These are phyloP conservation scores for Phenacoccus solenopsis DNA, from an alignment of 1,140 invertebrate genomes.

Conservation along the genomic window DNA sequence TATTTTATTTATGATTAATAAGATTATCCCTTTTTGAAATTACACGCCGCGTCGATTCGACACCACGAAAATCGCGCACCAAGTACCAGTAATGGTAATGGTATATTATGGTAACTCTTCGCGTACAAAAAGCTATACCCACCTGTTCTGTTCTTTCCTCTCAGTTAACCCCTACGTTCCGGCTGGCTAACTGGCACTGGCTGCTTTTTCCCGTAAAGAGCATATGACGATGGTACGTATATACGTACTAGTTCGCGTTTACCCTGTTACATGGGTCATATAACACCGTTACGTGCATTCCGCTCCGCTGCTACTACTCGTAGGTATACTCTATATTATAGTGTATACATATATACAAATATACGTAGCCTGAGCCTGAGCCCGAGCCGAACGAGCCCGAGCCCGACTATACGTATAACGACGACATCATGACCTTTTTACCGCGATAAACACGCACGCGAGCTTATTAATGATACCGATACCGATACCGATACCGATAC, in stretches of 20 bases:
- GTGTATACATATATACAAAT: no score
- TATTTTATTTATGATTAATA: not conserved
- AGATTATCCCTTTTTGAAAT: slow-evolving; percentile 3
- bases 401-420: no score
- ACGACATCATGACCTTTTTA: not conserved
- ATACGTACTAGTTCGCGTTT: no score
- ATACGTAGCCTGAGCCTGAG: no score
- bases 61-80: not conserved
- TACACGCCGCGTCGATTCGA: not conserved
- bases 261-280: not conserved
- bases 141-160: not conserved
- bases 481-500: no score
- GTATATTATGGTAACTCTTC: not conserved
- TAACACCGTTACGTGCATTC: not conserved
- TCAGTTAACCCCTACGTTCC: not conserved
- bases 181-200: not conserved
- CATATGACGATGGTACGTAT: slow-evolving; percentile 1
- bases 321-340: no score
- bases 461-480: not conserved
- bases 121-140: not conserved
- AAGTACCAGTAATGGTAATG: no score
- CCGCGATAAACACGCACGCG: not conserved
- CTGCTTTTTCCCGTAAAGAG: not conserved
- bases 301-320: no score
- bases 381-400: no score